Conservation (phyloP, 2,113 vertebrate species). For the Empidonax alnorum region DNA sequence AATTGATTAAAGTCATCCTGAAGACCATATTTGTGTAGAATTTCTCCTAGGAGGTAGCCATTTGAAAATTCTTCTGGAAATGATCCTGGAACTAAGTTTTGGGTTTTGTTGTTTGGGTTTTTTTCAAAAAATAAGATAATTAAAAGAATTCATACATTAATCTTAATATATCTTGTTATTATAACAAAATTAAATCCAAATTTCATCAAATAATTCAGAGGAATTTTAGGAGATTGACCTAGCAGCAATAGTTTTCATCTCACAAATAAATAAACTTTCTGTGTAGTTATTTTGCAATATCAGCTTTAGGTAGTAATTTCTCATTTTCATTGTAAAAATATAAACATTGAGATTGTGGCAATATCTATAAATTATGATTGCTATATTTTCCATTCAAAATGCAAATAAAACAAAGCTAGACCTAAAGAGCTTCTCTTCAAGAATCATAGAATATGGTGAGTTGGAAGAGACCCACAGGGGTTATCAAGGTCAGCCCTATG, state of each 20-base stretch:
- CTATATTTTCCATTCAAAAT: not conserved
- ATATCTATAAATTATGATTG: not conserved
- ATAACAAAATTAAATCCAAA: not conserved
- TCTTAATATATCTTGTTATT: not conserved
- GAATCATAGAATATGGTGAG: not conserved
- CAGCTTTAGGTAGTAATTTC: not conserved
- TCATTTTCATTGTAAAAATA: not conserved
- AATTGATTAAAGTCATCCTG: constrained; percentile 90
- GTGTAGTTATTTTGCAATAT: not conserved
- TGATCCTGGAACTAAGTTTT: constrained; percentile 79
- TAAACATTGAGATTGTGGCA: not conserved
- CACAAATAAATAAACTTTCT: not conserved
- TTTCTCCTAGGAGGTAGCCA: constrained; percentile 92
- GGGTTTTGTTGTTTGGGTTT: not conserved
- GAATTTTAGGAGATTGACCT: not conserved
- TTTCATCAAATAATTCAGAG: not conserved
- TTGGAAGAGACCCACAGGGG: not conserved
- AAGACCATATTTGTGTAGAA: constrained; percentile 88
- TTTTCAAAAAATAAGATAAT: not conserved
- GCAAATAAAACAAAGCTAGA: not conserved
- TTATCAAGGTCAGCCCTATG: not conserved
- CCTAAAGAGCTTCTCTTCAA: not conserved
- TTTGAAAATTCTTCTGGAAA: constrained; percentile 87
- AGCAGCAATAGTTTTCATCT: not conserved
- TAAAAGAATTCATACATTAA: not conserved